A percentile compares a stretch with the other conserved stretches of the same genome.
Conservation (phyloP, 2,888 invertebrate species). For the Melangyna quadrimaculata region DNA sequence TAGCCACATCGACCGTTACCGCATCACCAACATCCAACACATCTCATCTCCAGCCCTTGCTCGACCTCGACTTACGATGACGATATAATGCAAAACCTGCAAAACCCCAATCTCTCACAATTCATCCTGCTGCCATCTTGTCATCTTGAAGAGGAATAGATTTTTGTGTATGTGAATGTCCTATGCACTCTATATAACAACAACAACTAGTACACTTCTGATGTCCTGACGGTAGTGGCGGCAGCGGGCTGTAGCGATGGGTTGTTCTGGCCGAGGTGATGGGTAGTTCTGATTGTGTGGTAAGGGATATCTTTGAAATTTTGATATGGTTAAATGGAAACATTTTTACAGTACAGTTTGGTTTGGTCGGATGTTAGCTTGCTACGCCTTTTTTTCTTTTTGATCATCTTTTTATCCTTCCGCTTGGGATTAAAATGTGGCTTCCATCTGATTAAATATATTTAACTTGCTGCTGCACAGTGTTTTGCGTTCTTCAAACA, state of each 20-base stretch:
- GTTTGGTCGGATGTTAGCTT: constrained; percentile 6
- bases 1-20: constrained; percentile 68
- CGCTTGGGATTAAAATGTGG: constrained; percentile 50
- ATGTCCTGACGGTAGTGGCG: background rate
- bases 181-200: background rate
- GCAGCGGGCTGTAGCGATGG: background rate
- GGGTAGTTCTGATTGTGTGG: background rate
- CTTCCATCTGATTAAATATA: constrained; percentile 63
- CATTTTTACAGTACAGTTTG: constrained; percentile 49
- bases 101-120: constrained; percentile 65
- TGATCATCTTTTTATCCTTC: constrained; percentile 35
- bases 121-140: constrained; percentile 62
- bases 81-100: constrained; percentile 70
- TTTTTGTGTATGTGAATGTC: constrained; percentile 40
- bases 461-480: constrained; percentile 34
- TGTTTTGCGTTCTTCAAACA: constrained; percentile 28
- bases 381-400: constrained; percentile 38
- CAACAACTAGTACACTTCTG: background rate
- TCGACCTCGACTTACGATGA: constrained; percentile 49
- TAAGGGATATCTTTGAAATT: constrained; percentile 66
- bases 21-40: constrained; percentile 51
- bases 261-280: background rate
- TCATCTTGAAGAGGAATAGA: constrained; percentile 67
- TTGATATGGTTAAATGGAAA: constrained; percentile 68
- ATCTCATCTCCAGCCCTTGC: constrained; percentile 50